phyloP scores from a whole-genome alignment of 30 jellyfish, hydroid and myxozoan genomes.

The Turritopsis dohrnii region DNA sequence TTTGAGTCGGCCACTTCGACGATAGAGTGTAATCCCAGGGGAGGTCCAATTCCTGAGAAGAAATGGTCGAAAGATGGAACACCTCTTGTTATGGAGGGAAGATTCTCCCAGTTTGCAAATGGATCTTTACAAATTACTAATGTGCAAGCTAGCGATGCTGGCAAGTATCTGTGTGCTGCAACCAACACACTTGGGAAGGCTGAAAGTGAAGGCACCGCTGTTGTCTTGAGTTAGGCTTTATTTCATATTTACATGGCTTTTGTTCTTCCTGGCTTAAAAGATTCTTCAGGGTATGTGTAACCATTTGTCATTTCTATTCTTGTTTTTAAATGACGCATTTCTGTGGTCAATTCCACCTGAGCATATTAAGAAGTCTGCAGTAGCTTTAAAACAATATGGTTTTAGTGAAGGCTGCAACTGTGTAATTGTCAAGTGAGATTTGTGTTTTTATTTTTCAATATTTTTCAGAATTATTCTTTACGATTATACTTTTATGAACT shows the following conservation, averaged over 20 bases:
- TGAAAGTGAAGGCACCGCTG: constrained; percentile 43
- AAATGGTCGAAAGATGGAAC: constrained; percentile 61
- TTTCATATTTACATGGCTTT: background rate
- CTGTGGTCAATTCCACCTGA: too few species aligned
- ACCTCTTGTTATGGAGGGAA: constrained; percentile 28
- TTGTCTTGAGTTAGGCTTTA: constrained; percentile 78
- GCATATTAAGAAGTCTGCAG: too few species aligned
- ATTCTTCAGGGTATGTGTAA: too few species aligned
- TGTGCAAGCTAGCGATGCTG: constrained; percentile 57
- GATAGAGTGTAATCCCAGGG: constrained; percentile 73
- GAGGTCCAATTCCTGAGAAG: constrained; percentile 84
- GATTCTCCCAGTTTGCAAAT: constrained; percentile 24
- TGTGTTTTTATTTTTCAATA: too few species aligned
- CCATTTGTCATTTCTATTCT: too few species aligned
- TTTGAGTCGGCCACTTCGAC: constrained; percentile 47
- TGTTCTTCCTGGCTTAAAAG: too few species aligned
- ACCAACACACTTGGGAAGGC: constrained; percentile 53
- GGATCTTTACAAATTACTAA: constrained; percentile 55
- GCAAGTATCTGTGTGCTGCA: constrained; percentile 67
- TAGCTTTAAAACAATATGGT: too few species aligned
- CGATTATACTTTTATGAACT: too few species aligned
- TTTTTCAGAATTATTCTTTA: too few species aligned
- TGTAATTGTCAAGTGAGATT: too few species aligned
- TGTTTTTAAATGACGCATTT: too few species aligned
- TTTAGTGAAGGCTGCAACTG: too few species aligned